Conservation (phyloP, 2,113 vertebrate genomes). For the Corythornis cristatus region DNA sequence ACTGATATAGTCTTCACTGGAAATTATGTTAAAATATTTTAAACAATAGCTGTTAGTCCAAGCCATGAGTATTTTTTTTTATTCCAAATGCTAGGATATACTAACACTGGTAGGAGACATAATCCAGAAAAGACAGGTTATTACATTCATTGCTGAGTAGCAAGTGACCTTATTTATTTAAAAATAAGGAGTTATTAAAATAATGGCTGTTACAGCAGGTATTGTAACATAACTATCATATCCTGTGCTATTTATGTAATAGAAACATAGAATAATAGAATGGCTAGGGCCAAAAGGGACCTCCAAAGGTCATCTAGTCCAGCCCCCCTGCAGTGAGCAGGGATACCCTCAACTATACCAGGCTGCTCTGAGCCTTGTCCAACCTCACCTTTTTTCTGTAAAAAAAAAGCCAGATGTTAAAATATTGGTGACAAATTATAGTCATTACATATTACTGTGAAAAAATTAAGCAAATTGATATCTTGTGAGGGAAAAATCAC, state of each 20-base stretch:
- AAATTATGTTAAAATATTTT: slow-evolving; percentile 14
- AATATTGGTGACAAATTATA: not conserved
- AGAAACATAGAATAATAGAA: too few species aligned
- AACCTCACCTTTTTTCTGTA: too few species aligned
- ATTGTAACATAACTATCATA: not conserved
- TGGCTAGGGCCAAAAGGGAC: too few species aligned
- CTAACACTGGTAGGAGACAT: not conserved
- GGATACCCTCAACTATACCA: too few species aligned
- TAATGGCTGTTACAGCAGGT: not conserved
- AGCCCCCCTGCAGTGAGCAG: too few species aligned
- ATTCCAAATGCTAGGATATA: not conserved
- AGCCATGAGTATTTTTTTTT: not conserved
- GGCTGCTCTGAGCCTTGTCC: too few species aligned
- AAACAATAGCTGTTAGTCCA: not conserved
- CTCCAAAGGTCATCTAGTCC: too few species aligned
- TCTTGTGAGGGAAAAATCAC: not conserved
- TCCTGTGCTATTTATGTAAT: not conserved
- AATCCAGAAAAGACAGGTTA: slow-evolving; percentile 17
- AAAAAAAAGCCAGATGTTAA: not conserved
- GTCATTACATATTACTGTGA: not conserved
- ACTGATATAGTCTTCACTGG: not conserved
- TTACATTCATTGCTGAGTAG: not conserved
- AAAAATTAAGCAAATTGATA: not conserved
- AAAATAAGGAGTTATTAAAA: not conserved
- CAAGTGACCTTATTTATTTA: too few species aligned